Evolutionary conservation across 2,797 vertebrate genomes (phyloP).

Genomic region (Delichon dasypus): DNA sequence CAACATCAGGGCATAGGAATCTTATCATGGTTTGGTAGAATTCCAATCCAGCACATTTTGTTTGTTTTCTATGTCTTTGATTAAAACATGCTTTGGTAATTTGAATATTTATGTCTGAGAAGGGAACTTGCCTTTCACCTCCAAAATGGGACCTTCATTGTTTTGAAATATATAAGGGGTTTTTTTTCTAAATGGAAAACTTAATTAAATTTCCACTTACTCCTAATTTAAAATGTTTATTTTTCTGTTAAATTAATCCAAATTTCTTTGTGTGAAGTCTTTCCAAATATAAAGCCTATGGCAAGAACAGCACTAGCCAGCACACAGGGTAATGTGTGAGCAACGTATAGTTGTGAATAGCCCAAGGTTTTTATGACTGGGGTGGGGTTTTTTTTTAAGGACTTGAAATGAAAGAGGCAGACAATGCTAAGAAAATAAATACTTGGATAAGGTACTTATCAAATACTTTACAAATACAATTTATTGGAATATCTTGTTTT

Average conservation of each 20-base stretch:
- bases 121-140: neutral
- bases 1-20: neutral
- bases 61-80: neutral
- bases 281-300: constrained; percentile 18
- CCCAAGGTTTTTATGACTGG: neutral
- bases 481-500: neutral
- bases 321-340: constrained; percentile 2
- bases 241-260: neutral
- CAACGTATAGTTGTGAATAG: constrained; percentile 5
- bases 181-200: neutral
- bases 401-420: neutral
- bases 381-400: neutral
- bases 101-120: neutral
- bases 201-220: neutral
- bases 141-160: neutral
- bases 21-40: neutral
- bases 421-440: neutral
- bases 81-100: neutral
- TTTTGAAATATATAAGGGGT: neutral
- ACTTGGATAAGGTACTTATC: neutral
- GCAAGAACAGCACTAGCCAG: constrained; percentile 23
- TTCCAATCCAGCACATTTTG: neutral
- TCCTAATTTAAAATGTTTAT: neutral
- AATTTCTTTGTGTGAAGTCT: neutral
- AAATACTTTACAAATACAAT: neutral